Conservation (phyloP, 2,113 vertebrate species). For the Nycticorax nycticorax region DNA sequence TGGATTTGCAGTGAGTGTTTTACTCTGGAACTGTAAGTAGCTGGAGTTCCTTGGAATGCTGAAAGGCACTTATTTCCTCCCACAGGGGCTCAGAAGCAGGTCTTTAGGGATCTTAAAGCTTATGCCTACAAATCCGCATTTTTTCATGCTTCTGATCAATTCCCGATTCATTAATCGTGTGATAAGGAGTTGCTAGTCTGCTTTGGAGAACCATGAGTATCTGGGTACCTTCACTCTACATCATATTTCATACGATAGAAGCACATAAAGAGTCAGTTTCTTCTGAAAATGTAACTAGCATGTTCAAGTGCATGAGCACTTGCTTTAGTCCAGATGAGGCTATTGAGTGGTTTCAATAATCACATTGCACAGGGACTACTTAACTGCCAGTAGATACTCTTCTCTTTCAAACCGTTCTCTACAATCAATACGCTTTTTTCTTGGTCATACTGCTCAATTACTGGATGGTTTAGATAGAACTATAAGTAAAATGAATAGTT, state of each 20-base stretch:
- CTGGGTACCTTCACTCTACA: background rate
- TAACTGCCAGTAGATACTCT: background rate
- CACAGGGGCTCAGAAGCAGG: background rate
- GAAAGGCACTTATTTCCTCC: background rate
- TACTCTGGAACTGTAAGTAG: background rate
- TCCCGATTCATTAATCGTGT: background rate
- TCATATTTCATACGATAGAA: fast-evolving
- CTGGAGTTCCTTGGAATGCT: background rate
- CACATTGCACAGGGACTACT: background rate
- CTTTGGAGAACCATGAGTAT: background rate
- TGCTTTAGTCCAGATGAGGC: background rate
- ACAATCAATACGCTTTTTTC: background rate
- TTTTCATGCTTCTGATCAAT: background rate
- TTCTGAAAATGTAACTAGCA: fast-evolving
- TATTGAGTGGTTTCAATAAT: background rate
- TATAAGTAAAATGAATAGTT: background rate
- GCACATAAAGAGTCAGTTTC: background rate
- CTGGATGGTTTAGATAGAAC: background rate
- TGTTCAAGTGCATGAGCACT: background rate
- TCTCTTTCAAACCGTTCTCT: background rate
- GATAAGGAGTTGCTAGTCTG: background rate
- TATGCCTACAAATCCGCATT: background rate
- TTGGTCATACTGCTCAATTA: background rate
- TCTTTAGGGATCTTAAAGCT: background rate
- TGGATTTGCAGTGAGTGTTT: background rate